phyloP scores from a whole-genome alignment of 1,140 invertebrate species.

The Uloborus diversus region DNA sequence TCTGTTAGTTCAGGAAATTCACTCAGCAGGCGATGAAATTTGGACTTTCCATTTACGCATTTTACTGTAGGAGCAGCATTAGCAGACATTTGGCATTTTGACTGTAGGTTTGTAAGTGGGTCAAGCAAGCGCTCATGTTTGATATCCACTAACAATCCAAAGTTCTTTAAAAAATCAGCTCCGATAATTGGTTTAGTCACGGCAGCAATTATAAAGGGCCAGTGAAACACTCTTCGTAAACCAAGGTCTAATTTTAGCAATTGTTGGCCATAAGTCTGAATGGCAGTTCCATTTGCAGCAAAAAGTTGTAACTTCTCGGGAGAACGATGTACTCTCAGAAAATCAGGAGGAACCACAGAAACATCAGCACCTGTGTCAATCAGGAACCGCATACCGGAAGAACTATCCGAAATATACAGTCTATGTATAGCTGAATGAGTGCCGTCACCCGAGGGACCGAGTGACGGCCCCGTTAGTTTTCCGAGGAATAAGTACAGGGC shows the following conservation, averaged over 20 bases:
- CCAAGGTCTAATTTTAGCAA: slow-evolving; percentile 29
- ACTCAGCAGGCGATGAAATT: too few relatives aligned
- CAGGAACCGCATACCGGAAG: slow-evolving; percentile 3
- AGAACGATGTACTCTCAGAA: too few relatives aligned
- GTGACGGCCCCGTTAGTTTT: too few relatives aligned
- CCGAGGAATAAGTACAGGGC: too few relatives aligned
- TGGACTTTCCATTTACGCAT: too few relatives aligned
- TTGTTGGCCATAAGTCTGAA: slow-evolving; percentile 31
- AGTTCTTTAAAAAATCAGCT: slow-evolving; percentile 41
- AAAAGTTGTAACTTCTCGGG: background rate
- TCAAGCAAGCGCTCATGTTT: slow-evolving; percentile 1
- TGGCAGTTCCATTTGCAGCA: slow-evolving; percentile 44
- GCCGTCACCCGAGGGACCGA: too few relatives aligned
- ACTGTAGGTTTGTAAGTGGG: background rate
- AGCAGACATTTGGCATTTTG: too few relatives aligned
- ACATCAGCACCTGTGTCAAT: slow-evolving; percentile 39
- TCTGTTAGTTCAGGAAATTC: too few relatives aligned
- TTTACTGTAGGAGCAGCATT: too few relatives aligned
- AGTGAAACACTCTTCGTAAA: slow-evolving; percentile 26
- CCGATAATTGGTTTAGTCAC: slow-evolving; percentile 49
- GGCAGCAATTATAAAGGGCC: slow-evolving; percentile 47
- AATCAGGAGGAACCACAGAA: slow-evolving; percentile 23
- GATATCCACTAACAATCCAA: slow-evolving; percentile 16
- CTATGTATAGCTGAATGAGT: too few relatives aligned
- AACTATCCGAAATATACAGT: too few relatives aligned